Percentiles rank a stretch among this genome's conserved stretches.
phyloP scores from a whole-genome alignment of 2,113 vertebrate genomes.

The Tupaia chinensis region DNA sequence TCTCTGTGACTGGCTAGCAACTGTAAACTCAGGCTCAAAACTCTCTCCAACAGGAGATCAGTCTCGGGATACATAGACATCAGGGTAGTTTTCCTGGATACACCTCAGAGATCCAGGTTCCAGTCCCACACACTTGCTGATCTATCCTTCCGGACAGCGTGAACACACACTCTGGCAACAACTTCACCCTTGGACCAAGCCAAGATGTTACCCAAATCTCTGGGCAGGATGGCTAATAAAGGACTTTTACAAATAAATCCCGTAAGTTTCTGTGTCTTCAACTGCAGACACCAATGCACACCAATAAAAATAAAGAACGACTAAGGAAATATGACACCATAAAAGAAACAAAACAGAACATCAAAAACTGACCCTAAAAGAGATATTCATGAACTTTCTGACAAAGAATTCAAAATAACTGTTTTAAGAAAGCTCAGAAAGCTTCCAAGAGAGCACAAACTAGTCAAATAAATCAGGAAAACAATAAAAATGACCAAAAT shows the following conservation, averaged over 20 bases:
- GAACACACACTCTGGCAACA: too few species aligned
- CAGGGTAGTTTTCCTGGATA: too few species aligned
- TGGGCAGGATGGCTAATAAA: not conserved
- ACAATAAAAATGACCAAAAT: not conserved
- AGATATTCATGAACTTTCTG: not conserved
- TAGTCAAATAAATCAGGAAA: not conserved
- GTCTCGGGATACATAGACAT: too few species aligned
- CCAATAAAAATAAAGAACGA: not conserved
- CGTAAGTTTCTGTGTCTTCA: not conserved
- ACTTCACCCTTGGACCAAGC: not conserved
- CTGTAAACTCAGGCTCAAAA: too few species aligned
- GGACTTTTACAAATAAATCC: not conserved
- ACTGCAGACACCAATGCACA: not conserved
- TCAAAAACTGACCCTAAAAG: not conserved
- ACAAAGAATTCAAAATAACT: not conserved
- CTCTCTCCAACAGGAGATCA: too few species aligned
- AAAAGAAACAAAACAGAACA: not conserved
- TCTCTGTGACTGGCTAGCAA: too few species aligned
- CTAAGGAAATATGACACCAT: not conserved
- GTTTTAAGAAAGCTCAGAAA: not conserved
- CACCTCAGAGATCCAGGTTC: not conserved
- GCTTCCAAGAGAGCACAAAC: not conserved
- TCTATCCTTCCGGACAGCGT: too few species aligned
- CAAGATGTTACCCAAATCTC: not conserved
- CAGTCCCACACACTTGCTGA: not conserved